phyloP scores from a whole-genome alignment of 2,888 invertebrate genomes.

The Caenorhabditis afra region DNA sequence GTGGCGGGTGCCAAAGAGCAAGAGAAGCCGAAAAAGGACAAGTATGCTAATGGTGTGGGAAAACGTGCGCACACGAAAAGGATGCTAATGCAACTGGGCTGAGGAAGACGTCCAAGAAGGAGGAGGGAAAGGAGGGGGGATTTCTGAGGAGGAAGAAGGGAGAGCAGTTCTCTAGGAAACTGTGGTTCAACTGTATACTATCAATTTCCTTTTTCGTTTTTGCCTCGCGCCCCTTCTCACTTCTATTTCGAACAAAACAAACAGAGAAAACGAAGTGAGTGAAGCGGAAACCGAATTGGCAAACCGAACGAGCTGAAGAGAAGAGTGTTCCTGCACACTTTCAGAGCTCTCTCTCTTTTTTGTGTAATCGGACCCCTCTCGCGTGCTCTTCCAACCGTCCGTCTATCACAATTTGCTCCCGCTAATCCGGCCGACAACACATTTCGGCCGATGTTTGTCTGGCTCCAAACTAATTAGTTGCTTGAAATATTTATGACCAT shows the following conservation, averaged over 20 bases:
- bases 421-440: not conserved
- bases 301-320: not conserved
- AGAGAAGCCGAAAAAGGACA: slow-evolving; percentile 16
- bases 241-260: slow-evolving; percentile 18
- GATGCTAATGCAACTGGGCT: slow-evolving; percentile 53
- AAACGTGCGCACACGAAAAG: slow-evolving; percentile 13
- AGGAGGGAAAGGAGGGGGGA: slow-evolving; percentile 18
- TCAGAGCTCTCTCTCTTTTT: not conserved
- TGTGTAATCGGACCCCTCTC: not conserved
- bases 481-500: slow-evolving; percentile 29
- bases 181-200: too few species aligned
- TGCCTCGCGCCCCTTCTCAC: not conserved
- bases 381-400: not conserved
- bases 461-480: slow-evolving; percentile 33
- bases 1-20: not conserved
- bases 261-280: slow-evolving; percentile 10
- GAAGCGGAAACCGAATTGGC: slow-evolving; percentile 44
- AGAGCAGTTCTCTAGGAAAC: not conserved
- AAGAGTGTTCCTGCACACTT: slow-evolving; percentile 4
- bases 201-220: not conserved
- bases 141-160: slow-evolving; percentile 19
- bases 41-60: slow-evolving; percentile 53
- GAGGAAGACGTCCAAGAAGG: too few species aligned
- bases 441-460: slow-evolving; percentile 14
- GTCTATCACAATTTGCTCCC: not conserved